Conservation (phyloP, 1,140 invertebrate genomes). For the Oncopodura yosiiana region DNA sequence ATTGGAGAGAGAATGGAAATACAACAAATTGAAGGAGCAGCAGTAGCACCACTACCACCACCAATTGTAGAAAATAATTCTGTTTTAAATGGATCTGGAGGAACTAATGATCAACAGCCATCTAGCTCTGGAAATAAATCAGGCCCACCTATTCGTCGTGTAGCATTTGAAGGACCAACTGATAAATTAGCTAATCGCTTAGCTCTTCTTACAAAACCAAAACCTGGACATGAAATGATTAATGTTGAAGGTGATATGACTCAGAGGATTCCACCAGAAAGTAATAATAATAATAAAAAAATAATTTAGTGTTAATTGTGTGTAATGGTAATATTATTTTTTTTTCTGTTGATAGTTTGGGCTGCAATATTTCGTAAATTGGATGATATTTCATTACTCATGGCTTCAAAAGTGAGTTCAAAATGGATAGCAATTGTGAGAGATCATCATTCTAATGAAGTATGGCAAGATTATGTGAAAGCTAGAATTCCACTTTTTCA, state of each 20-base stretch:
- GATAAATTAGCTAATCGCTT: slow-evolving; percentile 41
- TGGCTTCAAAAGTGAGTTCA: slow-evolving; percentile 70
- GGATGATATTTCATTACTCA: slow-evolving; percentile 82
- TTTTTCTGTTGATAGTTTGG: slow-evolving; percentile 55
- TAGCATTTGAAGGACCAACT: neutral
- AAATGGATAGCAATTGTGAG: slow-evolving; percentile 71
- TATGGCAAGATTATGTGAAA: slow-evolving; percentile 62
- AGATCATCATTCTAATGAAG: slow-evolving; percentile 58
- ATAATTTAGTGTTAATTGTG: neutral
- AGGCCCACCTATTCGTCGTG: too few relatives aligned
- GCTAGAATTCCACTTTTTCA: slow-evolving; percentile 70
- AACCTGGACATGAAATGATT: slow-evolving; percentile 40
- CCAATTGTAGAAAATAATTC: neutral
- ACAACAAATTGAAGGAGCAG: neutral
- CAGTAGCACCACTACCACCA: neutral
- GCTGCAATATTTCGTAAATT: slow-evolving; percentile 77
- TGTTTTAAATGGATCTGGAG: neutral
- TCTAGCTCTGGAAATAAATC: slow-evolving; percentile 8
- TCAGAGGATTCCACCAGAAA: slow-evolving; percentile 50
- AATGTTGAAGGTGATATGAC: slow-evolving; percentile 44
- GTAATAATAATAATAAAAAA: slow-evolving; percentile 36
- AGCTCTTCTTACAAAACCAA: slow-evolving; percentile 42
- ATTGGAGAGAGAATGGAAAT: neutral
- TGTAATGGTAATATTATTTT: neutral
- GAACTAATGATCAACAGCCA: neutral